Percentiles rank a stretch among this genome's conserved stretches.
These are phyloP conservation scores for Sturmia bella DNA, from an alignment of 2,888 invertebrate genomes.

Conservation along the genomic window DNA sequence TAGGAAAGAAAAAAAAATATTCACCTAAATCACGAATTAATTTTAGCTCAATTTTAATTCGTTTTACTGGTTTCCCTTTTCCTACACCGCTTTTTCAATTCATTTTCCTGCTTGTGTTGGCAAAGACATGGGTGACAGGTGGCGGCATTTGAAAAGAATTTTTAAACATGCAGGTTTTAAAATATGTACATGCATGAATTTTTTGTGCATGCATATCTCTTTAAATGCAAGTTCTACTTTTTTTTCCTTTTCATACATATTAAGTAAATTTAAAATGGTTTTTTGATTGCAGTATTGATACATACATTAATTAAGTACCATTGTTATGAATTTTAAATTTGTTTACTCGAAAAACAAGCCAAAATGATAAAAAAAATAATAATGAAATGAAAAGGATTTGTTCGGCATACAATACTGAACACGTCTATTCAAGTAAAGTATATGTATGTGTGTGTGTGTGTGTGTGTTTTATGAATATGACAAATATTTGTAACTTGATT, in stretches of 20 bases:
- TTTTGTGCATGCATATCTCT: conserved; percentile 17
- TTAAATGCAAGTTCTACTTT: conserved; percentile 7
- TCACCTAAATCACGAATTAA: too few species aligned
- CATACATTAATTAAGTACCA: conserved; percentile 68
- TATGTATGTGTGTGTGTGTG: neutral
- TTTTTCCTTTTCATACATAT: conserved; percentile 2
- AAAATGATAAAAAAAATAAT: neutral
- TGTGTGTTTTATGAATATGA: conserved; percentile 18
- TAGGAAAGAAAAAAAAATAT: too few species aligned
- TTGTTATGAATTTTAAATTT: conserved; percentile 70
- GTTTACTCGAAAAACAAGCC: conserved; percentile 43
- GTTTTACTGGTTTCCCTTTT: neutral
- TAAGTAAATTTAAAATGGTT: conserved; percentile 64
- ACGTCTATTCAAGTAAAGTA: neutral
- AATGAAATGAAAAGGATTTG: neutral
- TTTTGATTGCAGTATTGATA: conserved; percentile 69
- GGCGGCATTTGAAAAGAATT: conserved; percentile 59
- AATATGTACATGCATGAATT: conserved; percentile 2
- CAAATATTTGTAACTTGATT: conserved; percentile 31
- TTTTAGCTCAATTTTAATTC: neutral
- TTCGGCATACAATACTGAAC: neutral
- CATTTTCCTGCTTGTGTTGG: conserved; percentile 13
- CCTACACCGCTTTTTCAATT: neutral
- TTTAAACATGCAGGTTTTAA: conserved; percentile 34
- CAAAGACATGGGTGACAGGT: conserved; percentile 61